Evolutionary conservation across 2,113 vertebrate species (phyloP), one percentile per base, ranked within the genome.

Genomic region (Alethe diademata): DNA sequence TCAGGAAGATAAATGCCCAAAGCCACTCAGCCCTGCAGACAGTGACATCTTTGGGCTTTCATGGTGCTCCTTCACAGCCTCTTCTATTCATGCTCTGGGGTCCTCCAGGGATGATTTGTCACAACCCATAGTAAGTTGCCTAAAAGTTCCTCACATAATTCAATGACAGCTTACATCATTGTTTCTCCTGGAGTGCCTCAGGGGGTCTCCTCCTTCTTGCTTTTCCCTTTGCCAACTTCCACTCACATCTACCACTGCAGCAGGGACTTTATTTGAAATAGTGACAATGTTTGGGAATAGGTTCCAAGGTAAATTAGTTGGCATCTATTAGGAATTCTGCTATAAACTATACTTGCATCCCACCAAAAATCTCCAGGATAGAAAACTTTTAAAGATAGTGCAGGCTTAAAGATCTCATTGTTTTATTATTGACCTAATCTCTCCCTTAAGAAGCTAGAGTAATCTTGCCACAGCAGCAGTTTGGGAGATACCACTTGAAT

Each of bases 241-340:
- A 71, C 14, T 84, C 86, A 23, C 33, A 78, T 70, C 51, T n/a
- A 79, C 78, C 31, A 60, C 80, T 78, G 51, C 80, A 86, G 78
- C 74, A 88, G 70, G 58, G 58, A 73, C 43, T 13, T 57, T 82
- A 53, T 53, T 51, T 78, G 54, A 76, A 86, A 57, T 57, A 89
- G 53, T 42, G 35, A 51, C 73, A 86, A 36, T 25, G 28, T 48
- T 83, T 67, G 53, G 60, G 64, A 96, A 60, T 22, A 76, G 6
- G 18, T 86, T 94, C 72, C 78, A 56, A 92, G 47, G 80, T 43
- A 92, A 96, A 86, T 90, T 54, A 67, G 26, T 61, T 56, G 62
- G 38, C 62, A 90, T 54, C 16, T 12, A 8, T 80, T 87, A 86
- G 7, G 23, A 83, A 70, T 79, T 70, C 54, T 83, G 73, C 70